phyloP scores from a whole-genome alignment of 2,113 vertebrate species.

The Mellivora capensis region DNA sequence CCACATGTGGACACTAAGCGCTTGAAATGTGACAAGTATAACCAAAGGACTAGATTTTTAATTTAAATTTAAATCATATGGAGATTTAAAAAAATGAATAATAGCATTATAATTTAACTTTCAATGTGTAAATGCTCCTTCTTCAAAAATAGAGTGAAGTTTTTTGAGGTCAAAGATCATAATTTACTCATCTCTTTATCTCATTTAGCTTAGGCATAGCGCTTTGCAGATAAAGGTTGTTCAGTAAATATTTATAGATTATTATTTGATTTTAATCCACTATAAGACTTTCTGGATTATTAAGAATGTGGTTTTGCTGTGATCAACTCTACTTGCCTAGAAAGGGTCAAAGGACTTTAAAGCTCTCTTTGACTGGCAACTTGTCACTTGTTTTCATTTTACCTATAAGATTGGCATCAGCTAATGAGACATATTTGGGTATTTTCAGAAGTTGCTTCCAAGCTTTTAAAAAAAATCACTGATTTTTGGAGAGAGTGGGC shows the following conservation, averaged over 20 bases:
- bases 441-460: conserved; percentile 47
- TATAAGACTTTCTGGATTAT: not conserved
- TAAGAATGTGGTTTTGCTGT: not conserved
- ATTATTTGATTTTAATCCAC: not conserved
- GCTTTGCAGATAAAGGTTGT: not conserved
- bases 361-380: not conserved
- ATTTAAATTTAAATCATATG: conserved; percentile 17
- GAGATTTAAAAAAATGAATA: conserved; percentile 38
- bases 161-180: not conserved
- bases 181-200: not conserved
- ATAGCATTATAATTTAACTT: not conserved
- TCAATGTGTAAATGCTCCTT: not conserved
- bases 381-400: not conserved
- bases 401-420: not conserved
- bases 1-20: not conserved
- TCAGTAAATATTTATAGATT: not conserved
- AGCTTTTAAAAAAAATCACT: conserved; percentile 23
- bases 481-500: not conserved
- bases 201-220: not conserved
- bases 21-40: not conserved
- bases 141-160: conserved; percentile 1
- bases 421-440: not conserved
- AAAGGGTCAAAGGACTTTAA: not conserved
- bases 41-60: not conserved
- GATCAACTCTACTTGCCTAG: not conserved